Conservation (phyloP, 1,140 invertebrate genomes). For the Lineus longissimus region DNA sequence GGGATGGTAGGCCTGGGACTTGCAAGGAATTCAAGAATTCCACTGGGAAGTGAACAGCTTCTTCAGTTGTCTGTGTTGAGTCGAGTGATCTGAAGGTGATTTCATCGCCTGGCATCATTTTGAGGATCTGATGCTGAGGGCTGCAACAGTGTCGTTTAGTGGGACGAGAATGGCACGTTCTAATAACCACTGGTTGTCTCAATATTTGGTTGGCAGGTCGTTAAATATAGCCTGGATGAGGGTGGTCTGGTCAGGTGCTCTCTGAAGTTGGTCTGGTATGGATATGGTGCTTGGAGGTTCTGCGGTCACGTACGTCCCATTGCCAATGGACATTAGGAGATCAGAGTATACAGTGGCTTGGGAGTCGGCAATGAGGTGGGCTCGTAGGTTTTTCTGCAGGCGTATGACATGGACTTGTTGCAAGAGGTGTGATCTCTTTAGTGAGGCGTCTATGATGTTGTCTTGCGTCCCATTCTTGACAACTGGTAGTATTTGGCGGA, state of each 20-base stretch:
- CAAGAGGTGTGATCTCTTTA: conserved; percentile 51
- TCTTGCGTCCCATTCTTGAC: conserved; percentile 50
- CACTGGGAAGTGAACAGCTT: conserved; percentile 29
- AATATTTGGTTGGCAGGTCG: conserved; percentile 17
- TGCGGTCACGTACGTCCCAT: neutral
- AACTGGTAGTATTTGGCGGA: conserved; percentile 57
- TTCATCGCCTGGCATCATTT: conserved; percentile 15
- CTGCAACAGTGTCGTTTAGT: neutral
- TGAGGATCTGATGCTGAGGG: conserved; percentile 7
- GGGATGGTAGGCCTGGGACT: conserved; percentile 46
- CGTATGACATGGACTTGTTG: conserved; percentile 18
- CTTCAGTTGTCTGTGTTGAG: conserved; percentile 18
- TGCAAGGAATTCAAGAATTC: conserved; percentile 48
- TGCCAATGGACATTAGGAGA: neutral
- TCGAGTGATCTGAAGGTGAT: conserved; percentile 20
- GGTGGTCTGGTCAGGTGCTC: conserved; percentile 15
- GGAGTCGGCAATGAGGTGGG: conserved; percentile 9
- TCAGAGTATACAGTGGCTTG: neutral
- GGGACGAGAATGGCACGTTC: neutral
- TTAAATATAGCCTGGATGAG: conserved; percentile 46
- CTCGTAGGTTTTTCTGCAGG: conserved; percentile 24
- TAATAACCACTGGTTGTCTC: neutral
- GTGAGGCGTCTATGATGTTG: conserved; percentile 53
- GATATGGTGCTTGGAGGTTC: conserved; percentile 11
- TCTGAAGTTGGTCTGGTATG: neutral